Conservation (phyloP, 2,797 vertebrate species). For the Darevskia nairensis region DNA sequence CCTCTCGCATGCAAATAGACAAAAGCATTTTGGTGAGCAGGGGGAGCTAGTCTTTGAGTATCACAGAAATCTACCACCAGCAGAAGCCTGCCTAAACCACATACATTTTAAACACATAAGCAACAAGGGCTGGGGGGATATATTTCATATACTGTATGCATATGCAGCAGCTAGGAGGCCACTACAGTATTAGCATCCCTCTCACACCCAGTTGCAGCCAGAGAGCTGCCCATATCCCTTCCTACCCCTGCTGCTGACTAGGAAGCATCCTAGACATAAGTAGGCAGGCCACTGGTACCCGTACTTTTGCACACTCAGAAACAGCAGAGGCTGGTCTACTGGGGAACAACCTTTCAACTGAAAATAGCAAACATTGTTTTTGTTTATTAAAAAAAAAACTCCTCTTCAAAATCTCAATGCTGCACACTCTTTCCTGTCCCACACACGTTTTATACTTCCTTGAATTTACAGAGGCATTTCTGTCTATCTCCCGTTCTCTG, state of each 20-base stretch:
- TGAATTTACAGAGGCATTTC: too few species aligned
- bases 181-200: not conserved
- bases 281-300: too few species aligned
- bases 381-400: too few species aligned
- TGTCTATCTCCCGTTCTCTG: too few species aligned
- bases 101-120: not conserved
- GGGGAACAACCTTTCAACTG: too few species aligned
- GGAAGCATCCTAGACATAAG: too few species aligned
- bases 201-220: conserved; percentile 8
- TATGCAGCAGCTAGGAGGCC: conserved; percentile 17
- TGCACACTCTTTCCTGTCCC: too few species aligned
- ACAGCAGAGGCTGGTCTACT: too few species aligned
- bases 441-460: too few species aligned
- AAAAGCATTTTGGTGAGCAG: not conserved
- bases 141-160: not conserved
- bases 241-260: not conserved
- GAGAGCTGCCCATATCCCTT: not conserved
- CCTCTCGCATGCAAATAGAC: not conserved
- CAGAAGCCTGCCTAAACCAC: not conserved
- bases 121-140: not conserved
- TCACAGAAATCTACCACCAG: not conserved
- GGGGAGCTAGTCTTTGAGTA: not conserved
- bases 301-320: too few species aligned
- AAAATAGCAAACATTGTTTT: too few species aligned
- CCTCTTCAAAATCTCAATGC: too few species aligned